Evolutionary conservation across 2,888 invertebrate species (phyloP), one percentile per base, ranked within the genome.

Genomic region (Helleia helle): DNA sequence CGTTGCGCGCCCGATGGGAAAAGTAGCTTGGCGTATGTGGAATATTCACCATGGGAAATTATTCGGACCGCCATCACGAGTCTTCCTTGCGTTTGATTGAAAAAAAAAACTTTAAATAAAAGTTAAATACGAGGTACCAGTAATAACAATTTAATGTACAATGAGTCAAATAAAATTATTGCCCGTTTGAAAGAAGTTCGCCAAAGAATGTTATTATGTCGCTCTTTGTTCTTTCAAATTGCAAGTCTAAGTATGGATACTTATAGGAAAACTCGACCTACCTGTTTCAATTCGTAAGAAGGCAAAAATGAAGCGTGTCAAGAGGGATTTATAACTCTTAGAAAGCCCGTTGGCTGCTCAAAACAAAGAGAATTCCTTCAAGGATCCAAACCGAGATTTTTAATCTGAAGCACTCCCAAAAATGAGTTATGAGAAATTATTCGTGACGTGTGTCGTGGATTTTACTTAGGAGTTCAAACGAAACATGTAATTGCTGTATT

Each of bases 271-370:
- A 34, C 34, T 39, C 39, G 15, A 25, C 30, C 30, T 40, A 29
- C 42, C 42, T 38, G 68, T 73, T 74, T 70, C 68, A 71, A 72
- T 73, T 79, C 71, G 63, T 75, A 65, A 70, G 65, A 71, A 72
- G 74, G 74, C 71, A 75, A 77, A 74, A 79, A 74, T 73, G 70
- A 76, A 80, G 64, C 72, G 70, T 77, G 79, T 80, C 79, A 77
- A 79, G 79, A 72, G 73, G 70, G 73, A 71, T 72, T 73, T 65
- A 61, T 65, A 70, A 69, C 70, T 65, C 74, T 73, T 42, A 67
- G 62, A 62, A 68, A 64, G 70, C 64, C 70, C 67, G 71, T 70
- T 73, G 65, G 62, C 68, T 67, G 73, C 70, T 65, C 65, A 67
- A 72, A 76, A 81, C 79, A 81, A 81, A 79, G 69, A 38, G 42